Conservation (phyloP, 2,113 vertebrate species). For the Cyphomyrus discorhynchus region DNA sequence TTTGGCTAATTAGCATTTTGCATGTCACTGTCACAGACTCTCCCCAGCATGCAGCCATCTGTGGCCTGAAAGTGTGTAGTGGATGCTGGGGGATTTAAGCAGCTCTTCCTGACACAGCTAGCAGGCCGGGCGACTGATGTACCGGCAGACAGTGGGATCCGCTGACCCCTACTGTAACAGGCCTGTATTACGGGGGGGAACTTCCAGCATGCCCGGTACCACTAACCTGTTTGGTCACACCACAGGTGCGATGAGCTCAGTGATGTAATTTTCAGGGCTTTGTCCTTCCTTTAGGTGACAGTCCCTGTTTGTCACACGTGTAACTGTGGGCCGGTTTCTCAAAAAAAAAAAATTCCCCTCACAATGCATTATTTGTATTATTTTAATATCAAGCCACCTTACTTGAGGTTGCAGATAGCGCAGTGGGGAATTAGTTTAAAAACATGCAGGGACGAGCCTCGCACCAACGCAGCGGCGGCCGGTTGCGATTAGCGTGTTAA, state of each 20-base stretch:
- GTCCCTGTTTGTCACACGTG: background rate
- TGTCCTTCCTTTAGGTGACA: background rate
- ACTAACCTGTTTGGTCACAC: background rate
- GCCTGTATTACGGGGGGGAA: background rate
- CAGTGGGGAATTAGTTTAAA: background rate
- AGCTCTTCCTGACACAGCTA: background rate
- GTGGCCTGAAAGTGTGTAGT: background rate
- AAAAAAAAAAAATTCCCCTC: background rate
- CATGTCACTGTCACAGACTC: slow-evolving; percentile 16
- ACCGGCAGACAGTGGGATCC: background rate
- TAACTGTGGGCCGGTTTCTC: background rate
- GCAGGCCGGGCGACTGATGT: background rate
- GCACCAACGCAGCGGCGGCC: background rate
- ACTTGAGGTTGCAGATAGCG: background rate
- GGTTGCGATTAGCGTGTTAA: background rate
- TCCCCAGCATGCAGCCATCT: background rate
- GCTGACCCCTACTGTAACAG: background rate
- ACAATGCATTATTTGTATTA: background rate
- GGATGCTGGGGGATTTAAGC: background rate
- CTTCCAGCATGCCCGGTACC: background rate
- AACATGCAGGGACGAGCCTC: background rate
- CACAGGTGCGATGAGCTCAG: background rate
- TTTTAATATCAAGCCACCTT: background rate
- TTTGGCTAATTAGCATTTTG: slow-evolving; percentile 22
- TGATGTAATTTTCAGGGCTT: background rate